A percentile compares a stretch with the other conserved stretches of the same genome.
Evolutionary conservation across 23 tunicate genomes (phyloP).

Genomic region (Ascidia mentula): DNA sequence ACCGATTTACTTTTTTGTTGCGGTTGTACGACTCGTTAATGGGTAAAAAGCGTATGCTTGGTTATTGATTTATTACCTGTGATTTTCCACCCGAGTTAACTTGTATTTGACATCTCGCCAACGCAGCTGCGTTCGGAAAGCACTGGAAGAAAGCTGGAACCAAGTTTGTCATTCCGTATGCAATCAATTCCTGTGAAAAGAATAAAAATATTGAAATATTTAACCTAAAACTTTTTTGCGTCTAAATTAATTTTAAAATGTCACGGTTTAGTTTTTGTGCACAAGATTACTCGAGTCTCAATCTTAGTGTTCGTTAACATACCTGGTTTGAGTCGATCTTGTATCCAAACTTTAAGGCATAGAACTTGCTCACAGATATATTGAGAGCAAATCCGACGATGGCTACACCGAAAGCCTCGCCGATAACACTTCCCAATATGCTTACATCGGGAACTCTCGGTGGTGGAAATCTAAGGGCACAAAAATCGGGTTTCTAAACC

Average conservation of each 20-base stretch:
- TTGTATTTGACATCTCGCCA: conserved; percentile 90
- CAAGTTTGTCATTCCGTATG: conserved; percentile 80
- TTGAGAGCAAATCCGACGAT: conserved; percentile 72
- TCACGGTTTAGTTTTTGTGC: too few species aligned
- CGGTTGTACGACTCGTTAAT: too few species aligned
- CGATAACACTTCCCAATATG: conserved; percentile 40
- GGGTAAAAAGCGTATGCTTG: too few species aligned
- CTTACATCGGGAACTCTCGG: conserved; percentile 49
- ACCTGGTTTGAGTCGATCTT: conserved; percentile 57
- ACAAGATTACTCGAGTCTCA: neutral
- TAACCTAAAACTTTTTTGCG: too few species aligned
- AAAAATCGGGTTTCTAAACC: too few species aligned
- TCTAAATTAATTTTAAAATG: too few species aligned
- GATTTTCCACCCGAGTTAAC: conserved; percentile 85
- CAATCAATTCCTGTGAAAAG: conserved; percentile 59
- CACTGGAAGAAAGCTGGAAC: conserved; percentile 74
- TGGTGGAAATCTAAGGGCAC: conserved; percentile 53
- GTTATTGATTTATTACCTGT: too few species aligned
- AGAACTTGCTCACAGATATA: conserved; percentile 45
- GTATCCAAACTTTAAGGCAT: conserved; percentile 40
- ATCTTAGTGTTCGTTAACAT: too few species aligned
- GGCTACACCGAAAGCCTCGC: conserved; percentile 60
- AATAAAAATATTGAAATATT: too few species aligned
- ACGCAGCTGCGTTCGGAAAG: conserved; percentile 82
- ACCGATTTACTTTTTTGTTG: too few species aligned